Conservation (phyloP, 2,888 invertebrate species). For the Caenorhabditis doughertyi region DNA sequence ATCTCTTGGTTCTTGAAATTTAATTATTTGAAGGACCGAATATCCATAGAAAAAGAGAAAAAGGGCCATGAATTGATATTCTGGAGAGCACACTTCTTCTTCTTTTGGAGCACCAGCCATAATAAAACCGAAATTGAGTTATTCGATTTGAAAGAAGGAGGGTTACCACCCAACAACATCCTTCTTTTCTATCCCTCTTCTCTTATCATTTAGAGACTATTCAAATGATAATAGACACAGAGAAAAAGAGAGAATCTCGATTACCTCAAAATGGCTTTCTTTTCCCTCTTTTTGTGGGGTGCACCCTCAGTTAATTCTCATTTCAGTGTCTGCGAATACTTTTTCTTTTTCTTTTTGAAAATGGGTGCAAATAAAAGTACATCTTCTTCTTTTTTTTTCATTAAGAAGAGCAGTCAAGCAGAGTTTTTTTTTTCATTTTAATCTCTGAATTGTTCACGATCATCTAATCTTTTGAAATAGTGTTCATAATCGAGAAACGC, state of each 20-base stretch:
- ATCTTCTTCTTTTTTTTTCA: too few relatives aligned
- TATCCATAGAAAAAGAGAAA: not conserved
- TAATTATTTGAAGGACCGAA: not conserved
- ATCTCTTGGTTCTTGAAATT: not conserved
- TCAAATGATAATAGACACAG: slow-evolving; percentile 5
- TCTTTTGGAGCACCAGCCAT: slow-evolving; percentile 26
- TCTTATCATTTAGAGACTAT: slow-evolving; percentile 24
- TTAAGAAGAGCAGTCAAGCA: too few relatives aligned
- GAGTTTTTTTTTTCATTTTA: too few relatives aligned
- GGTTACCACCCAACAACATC: not conserved
- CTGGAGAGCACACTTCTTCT: slow-evolving; percentile 19
- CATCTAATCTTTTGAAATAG: too few relatives aligned
- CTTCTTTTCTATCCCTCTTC: not conserved
- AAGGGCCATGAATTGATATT: slow-evolving; percentile 31
- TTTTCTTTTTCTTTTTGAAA: not conserved
- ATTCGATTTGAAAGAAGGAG: too few relatives aligned
- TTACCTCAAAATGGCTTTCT: slow-evolving; percentile 19
- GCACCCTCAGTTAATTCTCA: slow-evolving; percentile 7
- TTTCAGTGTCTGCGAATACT: too few relatives aligned
- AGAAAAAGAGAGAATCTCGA: slow-evolving; percentile 17
- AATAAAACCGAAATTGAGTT: slow-evolving; percentile 44
- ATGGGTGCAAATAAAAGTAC: not conserved
- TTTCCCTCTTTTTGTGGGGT: not conserved
- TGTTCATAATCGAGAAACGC: too few relatives aligned
- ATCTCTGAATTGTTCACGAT: too few relatives aligned